Conservation (phyloP, 2,113 vertebrate genomes). For the Manacus vitellinus region DNA sequence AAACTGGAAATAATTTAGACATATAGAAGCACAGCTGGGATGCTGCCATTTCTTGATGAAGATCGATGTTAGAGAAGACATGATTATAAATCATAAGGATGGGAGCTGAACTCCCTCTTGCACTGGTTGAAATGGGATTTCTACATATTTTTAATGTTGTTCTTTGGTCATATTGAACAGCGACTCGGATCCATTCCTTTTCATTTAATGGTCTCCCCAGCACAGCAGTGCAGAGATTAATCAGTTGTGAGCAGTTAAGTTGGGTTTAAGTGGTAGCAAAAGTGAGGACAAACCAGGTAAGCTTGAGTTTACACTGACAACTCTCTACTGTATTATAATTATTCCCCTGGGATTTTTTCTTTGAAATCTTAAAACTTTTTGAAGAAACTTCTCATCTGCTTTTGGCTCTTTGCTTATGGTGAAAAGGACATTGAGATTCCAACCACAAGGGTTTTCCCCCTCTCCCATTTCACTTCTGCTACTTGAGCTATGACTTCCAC, state of each 20-base stretch:
- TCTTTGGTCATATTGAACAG: not conserved
- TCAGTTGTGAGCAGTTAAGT: not conserved
- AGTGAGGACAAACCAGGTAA: not conserved
- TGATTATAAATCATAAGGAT: not conserved
- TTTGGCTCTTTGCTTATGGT: not conserved
- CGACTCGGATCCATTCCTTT: not conserved
- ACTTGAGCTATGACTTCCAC: not conserved
- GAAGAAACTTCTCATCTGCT: not conserved
- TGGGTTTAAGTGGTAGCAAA: not conserved
- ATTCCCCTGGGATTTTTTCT: not conserved
- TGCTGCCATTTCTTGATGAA: not conserved
- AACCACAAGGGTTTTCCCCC: not conserved
- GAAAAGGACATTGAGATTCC: not conserved
- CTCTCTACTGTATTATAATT: not conserved
- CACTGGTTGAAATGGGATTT: not conserved
- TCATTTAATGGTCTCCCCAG: not conserved
- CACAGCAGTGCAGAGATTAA: not conserved
- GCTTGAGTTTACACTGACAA: not conserved
- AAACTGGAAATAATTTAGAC: not conserved
- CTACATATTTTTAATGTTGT: not conserved
- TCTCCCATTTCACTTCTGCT: not conserved
- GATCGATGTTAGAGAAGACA: not conserved
- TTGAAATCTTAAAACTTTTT: not conserved
- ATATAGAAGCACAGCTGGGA: not conserved
- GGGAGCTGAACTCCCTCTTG: not conserved